Conservation (phyloP, 1,140 invertebrate genomes). For the Heliconius hermathena region DNA sequence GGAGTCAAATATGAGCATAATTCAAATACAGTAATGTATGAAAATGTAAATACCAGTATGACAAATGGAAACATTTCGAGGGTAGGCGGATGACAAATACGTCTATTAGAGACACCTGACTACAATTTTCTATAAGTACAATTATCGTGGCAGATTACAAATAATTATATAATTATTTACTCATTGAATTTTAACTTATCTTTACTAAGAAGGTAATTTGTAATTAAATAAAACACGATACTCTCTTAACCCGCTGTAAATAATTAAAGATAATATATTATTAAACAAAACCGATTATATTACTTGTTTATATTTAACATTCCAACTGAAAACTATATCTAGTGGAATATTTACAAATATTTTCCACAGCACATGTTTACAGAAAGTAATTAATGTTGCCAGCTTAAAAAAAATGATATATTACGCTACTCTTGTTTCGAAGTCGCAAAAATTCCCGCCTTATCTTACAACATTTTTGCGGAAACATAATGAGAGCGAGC, state of each 20-base stretch:
- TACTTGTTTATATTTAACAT: not conserved
- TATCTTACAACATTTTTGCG: constrained; percentile 21
- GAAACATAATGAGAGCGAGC: constrained; percentile 49
- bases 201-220: not conserved
- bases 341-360: constrained; percentile 7
- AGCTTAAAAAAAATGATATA: not conserved
- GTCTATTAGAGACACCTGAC: constrained; percentile 71
- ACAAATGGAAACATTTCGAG: constrained; percentile 65
- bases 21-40: constrained; percentile 46
- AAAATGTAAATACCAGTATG: constrained; percentile 66
- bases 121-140: constrained; percentile 52
- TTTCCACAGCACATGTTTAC: not conserved
- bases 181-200: not conserved
- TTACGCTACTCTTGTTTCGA: not conserved
- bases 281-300: not conserved
- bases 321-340: not conserved
- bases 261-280: not conserved
- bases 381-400: constrained; percentile 2
- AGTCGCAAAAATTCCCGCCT: constrained; percentile 16
- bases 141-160: constrained; percentile 39
- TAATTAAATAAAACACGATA: not conserved
- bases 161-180: constrained; percentile 1
- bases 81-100: constrained; percentile 68
- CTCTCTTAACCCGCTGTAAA: not conserved
- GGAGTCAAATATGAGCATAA: constrained; percentile 34